A percentile compares a stretch with the other conserved stretches of the same genome.
These are phyloP conservation scores for Anadara kagoshimensis DNA, from an alignment of 1,140 invertebrate genomes.

Conservation along the genomic window DNA sequence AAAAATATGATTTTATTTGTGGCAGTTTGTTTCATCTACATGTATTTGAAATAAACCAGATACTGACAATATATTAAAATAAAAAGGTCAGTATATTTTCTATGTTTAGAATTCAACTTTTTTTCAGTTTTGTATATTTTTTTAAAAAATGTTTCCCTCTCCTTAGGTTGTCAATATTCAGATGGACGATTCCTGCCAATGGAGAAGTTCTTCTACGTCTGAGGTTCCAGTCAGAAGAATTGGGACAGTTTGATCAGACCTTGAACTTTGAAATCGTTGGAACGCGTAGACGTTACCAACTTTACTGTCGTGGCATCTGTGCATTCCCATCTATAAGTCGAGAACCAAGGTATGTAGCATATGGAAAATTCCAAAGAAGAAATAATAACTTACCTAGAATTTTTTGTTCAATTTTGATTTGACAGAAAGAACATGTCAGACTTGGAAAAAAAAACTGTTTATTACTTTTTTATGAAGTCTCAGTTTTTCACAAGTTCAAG, in stretches of 20 bases:
- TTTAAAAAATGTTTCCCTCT: not conserved
- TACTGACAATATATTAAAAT: too few species aligned
- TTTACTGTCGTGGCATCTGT: slow-evolving; percentile 73
- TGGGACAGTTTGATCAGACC: slow-evolving; percentile 75
- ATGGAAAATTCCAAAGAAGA: not conserved
- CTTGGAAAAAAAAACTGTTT: too few species aligned
- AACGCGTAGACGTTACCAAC: slow-evolving; percentile 71
- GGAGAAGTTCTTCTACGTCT: slow-evolving; percentile 64
- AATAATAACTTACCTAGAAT: too few species aligned
- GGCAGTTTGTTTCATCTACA: too few species aligned
- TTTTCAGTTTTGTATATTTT: not conserved
- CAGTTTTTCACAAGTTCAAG: not conserved
- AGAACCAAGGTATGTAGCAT: slow-evolving; percentile 68
- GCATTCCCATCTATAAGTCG: slow-evolving; percentile 73
- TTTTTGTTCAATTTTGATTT: too few species aligned
- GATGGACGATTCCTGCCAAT: slow-evolving; percentile 71
- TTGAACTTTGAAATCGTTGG: slow-evolving; percentile 74
- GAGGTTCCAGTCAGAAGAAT: slow-evolving; percentile 71
- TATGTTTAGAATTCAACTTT: not conserved
- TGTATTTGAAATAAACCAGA: too few species aligned
- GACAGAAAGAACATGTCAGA: too few species aligned
- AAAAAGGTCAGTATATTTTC: too few species aligned
- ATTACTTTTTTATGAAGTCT: not conserved
- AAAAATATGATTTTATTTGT: too few species aligned
- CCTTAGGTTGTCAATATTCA: slow-evolving; percentile 66